Conservation (phyloP, 2,888 invertebrate species). For the Hyppa rectilinea region DNA sequence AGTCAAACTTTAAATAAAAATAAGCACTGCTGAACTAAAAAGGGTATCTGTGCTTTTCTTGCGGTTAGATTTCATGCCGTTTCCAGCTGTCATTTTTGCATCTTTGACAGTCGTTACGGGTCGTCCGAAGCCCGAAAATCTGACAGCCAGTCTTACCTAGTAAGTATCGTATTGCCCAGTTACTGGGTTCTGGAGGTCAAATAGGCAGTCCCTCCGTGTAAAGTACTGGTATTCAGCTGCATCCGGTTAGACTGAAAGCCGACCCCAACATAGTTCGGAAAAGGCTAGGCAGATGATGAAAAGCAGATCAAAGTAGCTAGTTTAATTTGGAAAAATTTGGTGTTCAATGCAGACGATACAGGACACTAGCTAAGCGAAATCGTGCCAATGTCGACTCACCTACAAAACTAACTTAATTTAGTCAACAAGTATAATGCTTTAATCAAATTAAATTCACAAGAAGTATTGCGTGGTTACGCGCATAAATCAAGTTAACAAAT, state of each 20-base stretch:
- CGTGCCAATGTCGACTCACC: not conserved
- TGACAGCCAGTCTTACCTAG: no score
- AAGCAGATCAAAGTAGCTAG: not conserved
- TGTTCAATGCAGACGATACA: not conserved
- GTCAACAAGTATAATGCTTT: constrained; percentile 22
- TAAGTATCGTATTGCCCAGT: no score
- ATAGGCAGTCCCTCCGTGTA: no score
- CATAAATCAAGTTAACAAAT: constrained; percentile 68
- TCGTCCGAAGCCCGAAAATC: no score
- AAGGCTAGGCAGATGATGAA: not conserved
- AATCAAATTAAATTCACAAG: constrained; percentile 59
- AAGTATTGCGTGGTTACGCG: constrained; percentile 52
- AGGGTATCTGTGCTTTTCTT: not conserved
- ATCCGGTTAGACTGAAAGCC: no score
- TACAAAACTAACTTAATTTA: constrained; percentile 17
- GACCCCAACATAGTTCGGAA: no score
- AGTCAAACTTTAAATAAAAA: not conserved
- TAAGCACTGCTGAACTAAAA: not conserved
- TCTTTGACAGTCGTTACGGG: no score
- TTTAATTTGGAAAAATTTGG: no score
- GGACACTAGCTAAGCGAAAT: not conserved
- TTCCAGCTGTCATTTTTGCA: no score
- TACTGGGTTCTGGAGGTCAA: no score
- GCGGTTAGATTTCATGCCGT: not conserved
- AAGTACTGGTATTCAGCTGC: no score